These are phyloP conservation scores for Rhabdomys dilectus DNA, from an alignment of 2,113 vertebrate species.

Conservation along the genomic window DNA sequence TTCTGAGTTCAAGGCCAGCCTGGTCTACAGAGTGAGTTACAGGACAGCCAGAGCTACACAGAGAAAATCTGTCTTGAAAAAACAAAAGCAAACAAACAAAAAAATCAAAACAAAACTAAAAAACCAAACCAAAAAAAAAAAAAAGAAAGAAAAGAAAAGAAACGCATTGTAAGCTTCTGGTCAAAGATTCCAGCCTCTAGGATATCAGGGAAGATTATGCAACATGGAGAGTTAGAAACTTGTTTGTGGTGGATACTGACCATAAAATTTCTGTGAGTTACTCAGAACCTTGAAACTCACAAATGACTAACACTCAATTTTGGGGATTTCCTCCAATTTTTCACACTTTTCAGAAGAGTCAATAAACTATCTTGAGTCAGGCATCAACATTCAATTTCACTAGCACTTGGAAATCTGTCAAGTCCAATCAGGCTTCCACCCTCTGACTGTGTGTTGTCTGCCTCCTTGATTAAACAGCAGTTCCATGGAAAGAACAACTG, in stretches of 20 bases:
- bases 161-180: background rate
- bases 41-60: no score
- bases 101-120: no score
- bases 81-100: no score
- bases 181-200: background rate
- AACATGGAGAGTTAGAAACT: background rate
- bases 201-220: background rate
- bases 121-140: no score
- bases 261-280: background rate
- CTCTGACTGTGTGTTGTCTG: background rate
- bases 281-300: background rate
- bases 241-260: background rate
- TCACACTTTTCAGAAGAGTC: background rate
- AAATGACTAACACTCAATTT: background rate
- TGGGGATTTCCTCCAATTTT: background rate
- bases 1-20: no score
- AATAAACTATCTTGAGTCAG: background rate
- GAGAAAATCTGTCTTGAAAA: no score
- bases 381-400: background rate
- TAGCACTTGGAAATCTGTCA: background rate
- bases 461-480: background rate
- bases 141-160: no score
- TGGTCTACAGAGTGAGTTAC: no score
- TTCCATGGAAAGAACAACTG: background rate
- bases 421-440: background rate